phyloP scores from a whole-genome alignment of 30 jellyfish, hydroid and myxozoan genomes.

The Mastigias papua region DNA sequence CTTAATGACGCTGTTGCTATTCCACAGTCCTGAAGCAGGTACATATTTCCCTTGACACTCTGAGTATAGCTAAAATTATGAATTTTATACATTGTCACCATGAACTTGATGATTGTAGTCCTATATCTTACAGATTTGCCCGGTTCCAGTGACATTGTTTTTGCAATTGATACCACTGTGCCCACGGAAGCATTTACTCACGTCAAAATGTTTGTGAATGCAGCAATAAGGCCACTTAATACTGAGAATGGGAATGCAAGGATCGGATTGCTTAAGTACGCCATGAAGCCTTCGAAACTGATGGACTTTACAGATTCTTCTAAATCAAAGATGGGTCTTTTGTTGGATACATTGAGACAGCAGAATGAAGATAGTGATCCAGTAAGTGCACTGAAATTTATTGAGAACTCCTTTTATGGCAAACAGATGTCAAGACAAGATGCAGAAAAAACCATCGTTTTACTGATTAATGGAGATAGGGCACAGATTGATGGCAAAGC shows the following conservation, averaged over 20 bases:
- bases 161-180: conserved; percentile 53
- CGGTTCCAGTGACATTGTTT: conserved; percentile 52
- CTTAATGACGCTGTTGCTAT: too few relatives aligned
- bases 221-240: conserved; percentile 27
- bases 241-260: conserved; percentile 15
- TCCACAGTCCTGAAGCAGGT: too few relatives aligned
- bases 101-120: too few relatives aligned
- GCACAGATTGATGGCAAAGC: not conserved
- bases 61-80: too few relatives aligned
- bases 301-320: conserved; percentile 18
- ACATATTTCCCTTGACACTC: too few relatives aligned
- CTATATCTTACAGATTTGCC: conserved; percentile 19
- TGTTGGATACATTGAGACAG: conserved; percentile 17
- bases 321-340: conserved; percentile 2
- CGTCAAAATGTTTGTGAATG: conserved; percentile 30
- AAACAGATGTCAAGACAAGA: conserved; percentile 11
- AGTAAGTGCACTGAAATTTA: conserved; percentile 33
- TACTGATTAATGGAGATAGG: conserved; percentile 39
- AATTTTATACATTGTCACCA: too few relatives aligned
- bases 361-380: conserved; percentile 31
- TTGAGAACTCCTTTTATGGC: conserved; percentile 12
- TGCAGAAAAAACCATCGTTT: conserved; percentile 38
- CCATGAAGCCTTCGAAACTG: conserved; percentile 6
- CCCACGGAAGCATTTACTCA: conserved; percentile 15
- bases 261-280: conserved; percentile 48